Evolutionary conservation across 2,888 invertebrate species (phyloP), one percentile per base, ranked within the genome.

Genomic region (Chrysotoxum bicinctum): DNA sequence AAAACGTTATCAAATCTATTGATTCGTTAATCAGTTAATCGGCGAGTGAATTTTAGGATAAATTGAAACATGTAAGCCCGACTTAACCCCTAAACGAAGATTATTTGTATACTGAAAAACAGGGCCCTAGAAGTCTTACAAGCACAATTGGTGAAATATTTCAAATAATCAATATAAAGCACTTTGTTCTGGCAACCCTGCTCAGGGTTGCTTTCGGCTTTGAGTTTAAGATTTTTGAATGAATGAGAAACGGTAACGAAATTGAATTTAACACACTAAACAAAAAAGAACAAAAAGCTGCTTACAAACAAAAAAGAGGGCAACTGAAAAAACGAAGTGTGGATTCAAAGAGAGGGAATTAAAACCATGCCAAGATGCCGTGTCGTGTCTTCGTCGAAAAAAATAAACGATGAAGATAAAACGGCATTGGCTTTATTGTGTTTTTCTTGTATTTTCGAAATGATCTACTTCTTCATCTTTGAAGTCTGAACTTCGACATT

Each of bases 401-500:
- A 21, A 48, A 21, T 48, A 56, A 14, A 12, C 3, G 12, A 66
- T 19, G 66, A 79, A 84, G 43, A 70, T 73, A 74, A 76, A 73
- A 85, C 81, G 81, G 72, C 85, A 85, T 69, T 85, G 81, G 68
- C 81, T 76, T 23, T 35, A 68, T 66, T 75, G 48, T 72, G n/a
- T 23, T 68, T 14, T 30, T 12, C 54, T 40, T 73, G 60, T 54
- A 21, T 35, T 66, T 30, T 40, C 21, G 52, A 32, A 45, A 14
- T 80, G 72, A 54, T 73, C 76, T 69, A 78, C 52, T 75, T 76
- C 70, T 21, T 26, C 30, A 10, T 40, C 26, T 68, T 75, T 35
- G 62, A 26, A 54, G 66, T 62, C 60, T 81, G 85, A 85, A 85
- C 85, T 85, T 74, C 81, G 85, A 85, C 85, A 81, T 85, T 85